Evolutionary conservation across 53 echinoderm and acorn worm species (phyloP).

Genomic region (Paracentrotus lividus): DNA sequence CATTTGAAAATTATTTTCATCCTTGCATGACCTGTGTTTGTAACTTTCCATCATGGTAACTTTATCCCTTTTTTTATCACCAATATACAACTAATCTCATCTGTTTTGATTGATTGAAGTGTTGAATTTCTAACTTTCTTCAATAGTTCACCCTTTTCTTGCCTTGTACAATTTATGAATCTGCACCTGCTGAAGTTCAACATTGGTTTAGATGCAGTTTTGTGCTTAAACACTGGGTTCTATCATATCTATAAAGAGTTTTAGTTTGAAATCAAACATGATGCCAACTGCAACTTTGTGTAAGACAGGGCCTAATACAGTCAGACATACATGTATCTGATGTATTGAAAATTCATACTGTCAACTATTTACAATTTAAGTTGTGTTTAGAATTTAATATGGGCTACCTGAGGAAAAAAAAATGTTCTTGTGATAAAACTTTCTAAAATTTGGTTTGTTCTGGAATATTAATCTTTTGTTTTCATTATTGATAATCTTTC

Average conservation of each 20-base stretch:
- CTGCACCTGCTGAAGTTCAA: not conserved
- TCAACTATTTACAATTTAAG: not conserved
- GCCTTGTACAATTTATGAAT: not conserved
- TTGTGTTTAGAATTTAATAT: not conserved
- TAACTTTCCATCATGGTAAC: not conserved
- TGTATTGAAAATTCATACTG: not conserved
- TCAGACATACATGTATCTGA: too few species aligned
- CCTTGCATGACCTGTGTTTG: not conserved
- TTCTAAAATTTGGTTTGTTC: not conserved
- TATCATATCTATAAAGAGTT: too few species aligned
- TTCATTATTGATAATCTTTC: not conserved
- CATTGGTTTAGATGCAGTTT: not conserved
- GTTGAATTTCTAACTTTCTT: not conserved
- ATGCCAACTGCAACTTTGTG: too few species aligned
- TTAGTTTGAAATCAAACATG: too few species aligned
- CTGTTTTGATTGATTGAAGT: not conserved
- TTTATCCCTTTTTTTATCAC: not conserved
- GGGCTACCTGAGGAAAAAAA: not conserved
- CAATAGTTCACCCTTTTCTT: too few species aligned
- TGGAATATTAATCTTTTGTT: too few species aligned
- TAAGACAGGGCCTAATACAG: too few species aligned
- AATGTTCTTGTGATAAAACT: not conserved
- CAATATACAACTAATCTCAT: constrained; percentile 6
- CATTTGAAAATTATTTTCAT: not conserved
- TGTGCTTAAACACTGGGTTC: too few species aligned